These are phyloP conservation scores for Orchesellides sinensis DNA, from an alignment of 2,888 invertebrate species.

Conservation along the genomic window DNA sequence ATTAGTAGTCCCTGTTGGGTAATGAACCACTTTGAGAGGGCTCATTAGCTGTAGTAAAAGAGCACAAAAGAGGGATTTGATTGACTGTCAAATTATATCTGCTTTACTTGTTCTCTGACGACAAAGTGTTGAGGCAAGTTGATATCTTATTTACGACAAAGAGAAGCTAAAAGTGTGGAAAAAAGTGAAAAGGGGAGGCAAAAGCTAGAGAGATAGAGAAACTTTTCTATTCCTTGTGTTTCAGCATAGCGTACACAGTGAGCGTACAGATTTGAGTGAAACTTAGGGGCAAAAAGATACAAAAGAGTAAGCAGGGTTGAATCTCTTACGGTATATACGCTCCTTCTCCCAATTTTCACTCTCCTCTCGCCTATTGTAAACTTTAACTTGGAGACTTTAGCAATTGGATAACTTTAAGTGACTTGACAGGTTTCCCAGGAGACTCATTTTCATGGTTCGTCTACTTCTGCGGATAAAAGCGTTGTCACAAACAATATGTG, in stretches of 20 bases:
- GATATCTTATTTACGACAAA: slow-evolving; percentile 43
- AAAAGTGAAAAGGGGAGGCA: slow-evolving; percentile 10
- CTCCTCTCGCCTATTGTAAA: neutral
- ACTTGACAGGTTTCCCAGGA: slow-evolving; percentile 65
- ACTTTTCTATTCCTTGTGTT: neutral
- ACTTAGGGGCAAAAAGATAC: slow-evolving; percentile 37
- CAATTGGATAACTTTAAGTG: slow-evolving; percentile 26
- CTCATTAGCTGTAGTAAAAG: slow-evolving; percentile 53
- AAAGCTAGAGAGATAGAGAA: slow-evolving; percentile 25
- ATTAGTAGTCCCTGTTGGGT: slow-evolving; percentile 32
- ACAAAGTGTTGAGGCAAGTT: neutral
- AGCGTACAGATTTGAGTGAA: neutral
- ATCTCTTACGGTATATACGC: neutral
- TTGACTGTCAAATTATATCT: slow-evolving; percentile 60
- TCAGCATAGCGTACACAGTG: neutral
- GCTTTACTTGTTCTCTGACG: neutral
- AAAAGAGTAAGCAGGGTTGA: slow-evolving; percentile 1
- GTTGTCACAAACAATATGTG: slow-evolving; percentile 47
- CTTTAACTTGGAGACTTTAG: neutral
- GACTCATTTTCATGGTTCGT: slow-evolving; percentile 57
- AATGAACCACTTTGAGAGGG: slow-evolving; percentile 56
- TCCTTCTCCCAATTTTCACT: neutral
- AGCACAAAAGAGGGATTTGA: slow-evolving; percentile 59
- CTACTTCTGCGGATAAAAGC: neutral
- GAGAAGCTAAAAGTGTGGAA: neutral